Base-by-base conservation (phyloP, 64 coral and sea anemone genomes). In the Cladopsammia gracilis region DNA sequence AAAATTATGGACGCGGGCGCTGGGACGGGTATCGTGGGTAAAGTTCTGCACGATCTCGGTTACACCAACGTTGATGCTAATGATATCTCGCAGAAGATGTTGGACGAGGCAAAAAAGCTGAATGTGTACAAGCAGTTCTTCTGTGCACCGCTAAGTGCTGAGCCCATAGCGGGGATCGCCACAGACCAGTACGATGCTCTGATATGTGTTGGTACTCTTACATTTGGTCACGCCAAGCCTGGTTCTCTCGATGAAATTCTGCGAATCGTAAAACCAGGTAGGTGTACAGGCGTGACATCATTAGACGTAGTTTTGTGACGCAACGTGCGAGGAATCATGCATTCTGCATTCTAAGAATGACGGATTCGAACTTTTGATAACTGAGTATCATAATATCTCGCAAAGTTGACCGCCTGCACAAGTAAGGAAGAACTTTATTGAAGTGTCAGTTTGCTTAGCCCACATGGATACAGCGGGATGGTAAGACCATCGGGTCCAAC, bases 61-160 rank as follows among this genome's bases (percentile, higher is more conserved):
- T 95, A 90, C 69, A 43, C 70, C 20, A 85, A 90, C 45, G 25
- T 95, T 11, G 87, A 95, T 22, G 93, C 76, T 16, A 24, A 90
- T 20, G 93, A 95, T 46, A 80, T 79, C 62, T 90, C 77, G 13
- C 64, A 90, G 11, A 82, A 52, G 57, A 95, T 95, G 88, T 54
- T 95, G 19, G 70, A 95, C 10, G 83, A 86, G 52, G 88, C 93
- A 22, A 71, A 75, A 54, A 89, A 90, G 79, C 54, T 76, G 44
- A 95, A 90, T 58, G 53, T 95, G 48, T 95, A 95, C 82, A 90
- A 95, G 74, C 20, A 91, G 13, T 73, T 87, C 6, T 70, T 95
- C 16, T 91, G 88, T 48, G 89, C 71, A 14, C 20, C 71, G 9
- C 22, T 95, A 16, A 69, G 64, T 42, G 93, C 34, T 22, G 58